Conservation (phyloP, 2,113 vertebrate genomes). For the Chionodraco myersi region DNA sequence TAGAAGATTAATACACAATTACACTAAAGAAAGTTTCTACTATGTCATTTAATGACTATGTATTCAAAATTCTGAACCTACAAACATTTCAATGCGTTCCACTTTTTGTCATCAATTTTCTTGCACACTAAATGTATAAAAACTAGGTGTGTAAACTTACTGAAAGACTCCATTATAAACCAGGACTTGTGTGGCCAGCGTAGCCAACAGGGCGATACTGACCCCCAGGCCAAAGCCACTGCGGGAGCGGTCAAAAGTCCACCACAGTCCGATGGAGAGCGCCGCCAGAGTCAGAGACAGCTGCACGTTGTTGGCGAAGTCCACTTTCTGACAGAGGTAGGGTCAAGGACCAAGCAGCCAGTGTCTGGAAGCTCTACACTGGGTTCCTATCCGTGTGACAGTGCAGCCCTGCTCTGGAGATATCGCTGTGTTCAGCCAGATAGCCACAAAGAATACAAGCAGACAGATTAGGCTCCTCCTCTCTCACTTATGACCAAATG, state of each 20-base stretch:
- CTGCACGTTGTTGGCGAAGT: conserved; percentile 97
- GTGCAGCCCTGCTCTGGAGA: neutral
- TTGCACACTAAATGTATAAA: neutral
- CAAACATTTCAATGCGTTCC: neutral
- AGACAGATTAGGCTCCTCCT: too few species aligned
- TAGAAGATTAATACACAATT: neutral
- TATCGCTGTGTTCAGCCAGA: neutral
- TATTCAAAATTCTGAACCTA: too few species aligned
- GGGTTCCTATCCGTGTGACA: neutral
- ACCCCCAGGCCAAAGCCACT: conserved; percentile 94
- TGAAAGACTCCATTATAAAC: conserved; percentile 97
- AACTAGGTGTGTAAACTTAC: conserved; percentile 82
- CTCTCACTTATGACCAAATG: too few species aligned
- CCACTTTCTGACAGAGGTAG: conserved; percentile 88
- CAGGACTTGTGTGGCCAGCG: conserved; percentile 91
- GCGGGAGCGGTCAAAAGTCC: conserved; percentile 96
- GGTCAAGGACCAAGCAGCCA: conserved; percentile 83
- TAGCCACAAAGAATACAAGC: neutral
- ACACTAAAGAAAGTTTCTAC: neutral
- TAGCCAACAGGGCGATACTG: conserved; percentile 92
- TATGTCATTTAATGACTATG: too few species aligned
- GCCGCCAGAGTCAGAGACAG: conserved; percentile 95
- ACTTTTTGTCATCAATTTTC: neutral
- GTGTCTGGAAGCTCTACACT: neutral
- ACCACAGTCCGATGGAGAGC: conserved; percentile 96